phyloP scores from a whole-genome alignment of 2,113 vertebrate species.

The Forbesichthys papilliferus region DNA sequence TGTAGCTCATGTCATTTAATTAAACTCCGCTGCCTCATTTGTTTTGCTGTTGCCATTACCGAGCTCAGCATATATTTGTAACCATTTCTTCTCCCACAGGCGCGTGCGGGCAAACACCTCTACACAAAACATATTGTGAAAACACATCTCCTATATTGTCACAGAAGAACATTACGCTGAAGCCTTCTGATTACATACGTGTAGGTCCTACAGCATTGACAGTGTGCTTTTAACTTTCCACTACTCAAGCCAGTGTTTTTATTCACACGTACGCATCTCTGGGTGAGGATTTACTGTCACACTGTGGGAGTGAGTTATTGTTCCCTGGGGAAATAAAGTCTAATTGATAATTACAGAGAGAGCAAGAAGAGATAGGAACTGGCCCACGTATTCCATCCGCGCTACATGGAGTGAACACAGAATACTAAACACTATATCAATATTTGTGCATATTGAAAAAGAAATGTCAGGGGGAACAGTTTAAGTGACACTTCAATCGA shows the following conservation, averaged over 20 bases:
- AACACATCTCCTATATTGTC: neutral
- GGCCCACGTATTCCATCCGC: constrained; percentile 43
- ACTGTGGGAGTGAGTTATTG: constrained; percentile 51
- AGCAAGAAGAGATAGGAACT: constrained; percentile 42
- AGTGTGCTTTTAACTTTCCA: too few relatives aligned
- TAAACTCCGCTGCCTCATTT: constrained; percentile 49
- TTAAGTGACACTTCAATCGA: constrained; percentile 49
- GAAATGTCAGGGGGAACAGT: constrained; percentile 31
- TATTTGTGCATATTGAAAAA: constrained; percentile 53
- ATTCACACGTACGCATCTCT: constrained; percentile 19
- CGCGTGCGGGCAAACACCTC: too few relatives aligned
- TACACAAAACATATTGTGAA: too few relatives aligned
- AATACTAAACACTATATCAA: constrained; percentile 56
- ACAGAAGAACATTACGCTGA: neutral
- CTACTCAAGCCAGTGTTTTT: constrained; percentile 21
- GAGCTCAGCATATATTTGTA: constrained; percentile 10
- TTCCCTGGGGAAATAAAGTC: constrained; percentile 63
- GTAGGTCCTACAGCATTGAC: too few relatives aligned
- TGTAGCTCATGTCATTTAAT: constrained; percentile 53
- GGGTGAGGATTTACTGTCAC: constrained; percentile 43
- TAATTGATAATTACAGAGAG: constrained; percentile 71
- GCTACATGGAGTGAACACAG: constrained; percentile 46
- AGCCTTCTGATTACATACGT: too few relatives aligned
- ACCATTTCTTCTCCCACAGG: constrained; percentile 7
- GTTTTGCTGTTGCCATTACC: constrained; percentile 6